A percentile compares a stretch with the other conserved stretches of the same genome.
phyloP scores from a whole-genome alignment of 92 coral and sea anemone species.

The Zoanthus sociatus region DNA sequence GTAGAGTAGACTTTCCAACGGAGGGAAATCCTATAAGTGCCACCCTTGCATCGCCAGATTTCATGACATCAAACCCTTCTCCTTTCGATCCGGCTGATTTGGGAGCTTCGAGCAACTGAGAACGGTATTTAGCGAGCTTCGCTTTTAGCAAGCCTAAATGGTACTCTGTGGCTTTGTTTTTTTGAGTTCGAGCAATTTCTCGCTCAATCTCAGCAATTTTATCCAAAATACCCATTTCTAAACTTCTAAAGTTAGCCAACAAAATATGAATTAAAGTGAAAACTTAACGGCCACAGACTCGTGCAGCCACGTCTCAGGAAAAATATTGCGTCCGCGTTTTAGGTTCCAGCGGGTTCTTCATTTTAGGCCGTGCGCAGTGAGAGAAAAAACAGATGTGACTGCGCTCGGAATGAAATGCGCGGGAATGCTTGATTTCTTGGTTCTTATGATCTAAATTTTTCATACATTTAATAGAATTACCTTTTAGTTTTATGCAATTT shows the following conservation, averaged over 20 bases:
- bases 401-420: conserved; percentile 19
- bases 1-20: conserved; percentile 94
- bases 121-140: conserved; percentile 95
- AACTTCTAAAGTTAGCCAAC: neutral
- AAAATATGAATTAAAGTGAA: neutral
- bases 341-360: conserved; percentile 23
- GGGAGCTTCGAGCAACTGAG: conserved; percentile 92
- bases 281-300: neutral
- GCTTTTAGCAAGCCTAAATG: conserved; percentile 96
- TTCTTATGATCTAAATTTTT: neutral
- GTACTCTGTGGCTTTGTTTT: conserved; percentile 98
- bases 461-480: neutral
- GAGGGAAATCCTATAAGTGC: conserved; percentile 98
- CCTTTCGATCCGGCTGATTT: conserved; percentile 92
- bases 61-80: conserved; percentile 99
- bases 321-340: neutral
- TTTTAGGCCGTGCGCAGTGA: conserved; percentile 11
- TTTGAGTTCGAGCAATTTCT: conserved; percentile 98
- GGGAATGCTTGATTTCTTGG: neutral
- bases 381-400: conserved; percentile 3
- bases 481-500: neutral
- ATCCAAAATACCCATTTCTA: conserved; percentile 92
- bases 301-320: conserved; percentile 30
- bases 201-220: conserved; percentile 93
- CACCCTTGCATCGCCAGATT: conserved; percentile 99